These are phyloP conservation scores for Oasisia sp. DNA, from an alignment of 2,888 invertebrate genomes.

Conservation along the genomic window DNA sequence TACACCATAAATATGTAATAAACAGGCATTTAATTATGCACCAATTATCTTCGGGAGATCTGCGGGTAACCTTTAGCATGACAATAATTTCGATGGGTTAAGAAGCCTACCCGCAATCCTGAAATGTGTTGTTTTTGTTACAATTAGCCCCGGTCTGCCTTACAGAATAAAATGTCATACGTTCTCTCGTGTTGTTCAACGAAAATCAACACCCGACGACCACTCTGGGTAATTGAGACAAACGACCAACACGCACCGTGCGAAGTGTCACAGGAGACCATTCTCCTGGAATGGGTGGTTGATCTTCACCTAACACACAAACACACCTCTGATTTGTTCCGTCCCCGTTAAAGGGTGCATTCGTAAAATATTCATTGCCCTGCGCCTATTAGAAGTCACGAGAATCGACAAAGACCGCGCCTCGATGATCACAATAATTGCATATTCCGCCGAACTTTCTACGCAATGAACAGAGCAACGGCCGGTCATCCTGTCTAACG, in stretches of 20 bases:
- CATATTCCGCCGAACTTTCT: background rate
- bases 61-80: too few species aligned
- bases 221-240: background rate
- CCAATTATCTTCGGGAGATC: too few species aligned
- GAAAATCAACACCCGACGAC: background rate
- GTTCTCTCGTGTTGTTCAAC: background rate
- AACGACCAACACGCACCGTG: background rate
- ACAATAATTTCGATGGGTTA: too few species aligned
- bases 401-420: background rate
- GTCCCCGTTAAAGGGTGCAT: background rate
- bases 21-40: too few species aligned
- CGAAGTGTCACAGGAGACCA: background rate
- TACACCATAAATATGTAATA: too few species aligned
- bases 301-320: background rate
- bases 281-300: background rate
- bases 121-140: too few species aligned
- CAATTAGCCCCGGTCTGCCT: too few species aligned
- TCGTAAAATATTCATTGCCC: background rate
- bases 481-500: background rate
- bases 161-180: background rate
- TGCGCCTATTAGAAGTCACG: background rate
- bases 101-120: too few species aligned
- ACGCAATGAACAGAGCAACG: background rate
- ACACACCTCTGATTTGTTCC: background rate
- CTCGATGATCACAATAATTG: conserved; percentile 13